Conservation (phyloP, 2,888 invertebrate species). For the Monochamus alternatus region DNA sequence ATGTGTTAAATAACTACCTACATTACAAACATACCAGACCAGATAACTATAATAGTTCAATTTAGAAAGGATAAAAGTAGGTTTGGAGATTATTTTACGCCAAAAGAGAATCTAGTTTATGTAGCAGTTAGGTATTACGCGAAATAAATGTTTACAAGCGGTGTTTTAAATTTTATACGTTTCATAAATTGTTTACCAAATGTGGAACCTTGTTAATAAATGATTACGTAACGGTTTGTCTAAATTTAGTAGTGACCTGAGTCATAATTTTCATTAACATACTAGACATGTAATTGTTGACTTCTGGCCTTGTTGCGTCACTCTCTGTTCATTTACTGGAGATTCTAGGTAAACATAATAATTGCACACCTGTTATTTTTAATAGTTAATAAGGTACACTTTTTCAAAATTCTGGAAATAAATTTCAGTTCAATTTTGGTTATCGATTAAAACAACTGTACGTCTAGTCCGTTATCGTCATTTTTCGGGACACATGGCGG, state of each 20-base stretch:
- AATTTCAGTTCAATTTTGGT: too few relatives aligned
- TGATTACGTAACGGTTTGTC: slow-evolving; percentile 58
- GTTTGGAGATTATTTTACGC: not conserved
- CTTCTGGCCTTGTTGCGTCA: slow-evolving; percentile 42
- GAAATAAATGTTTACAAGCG: not conserved
- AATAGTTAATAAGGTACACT: not conserved
- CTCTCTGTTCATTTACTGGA: not conserved
- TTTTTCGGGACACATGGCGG: too few relatives aligned
- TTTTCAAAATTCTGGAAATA: not conserved
- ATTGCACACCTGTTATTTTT: not conserved
- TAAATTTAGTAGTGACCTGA: slow-evolving; percentile 65
- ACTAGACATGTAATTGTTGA: slow-evolving; percentile 34
- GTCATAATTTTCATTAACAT: slow-evolving; percentile 54
- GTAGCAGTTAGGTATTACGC: not conserved
- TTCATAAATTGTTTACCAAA: slow-evolving; percentile 46
- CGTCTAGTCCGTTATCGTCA: too few relatives aligned
- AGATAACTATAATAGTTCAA: not conserved
- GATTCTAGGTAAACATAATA: too few relatives aligned
- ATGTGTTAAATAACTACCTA: not conserved
- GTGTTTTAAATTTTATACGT: slow-evolving; percentile 3
- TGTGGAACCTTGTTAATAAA: slow-evolving; percentile 40
- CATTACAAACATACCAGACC: not conserved
- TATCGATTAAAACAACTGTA: too few relatives aligned
- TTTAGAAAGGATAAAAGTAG: slow-evolving; percentile 8
- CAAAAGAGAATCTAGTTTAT: not conserved